Base-by-base conservation (phyloP, 2,888 invertebrate species). In the Lomographa bimaculata region DNA sequence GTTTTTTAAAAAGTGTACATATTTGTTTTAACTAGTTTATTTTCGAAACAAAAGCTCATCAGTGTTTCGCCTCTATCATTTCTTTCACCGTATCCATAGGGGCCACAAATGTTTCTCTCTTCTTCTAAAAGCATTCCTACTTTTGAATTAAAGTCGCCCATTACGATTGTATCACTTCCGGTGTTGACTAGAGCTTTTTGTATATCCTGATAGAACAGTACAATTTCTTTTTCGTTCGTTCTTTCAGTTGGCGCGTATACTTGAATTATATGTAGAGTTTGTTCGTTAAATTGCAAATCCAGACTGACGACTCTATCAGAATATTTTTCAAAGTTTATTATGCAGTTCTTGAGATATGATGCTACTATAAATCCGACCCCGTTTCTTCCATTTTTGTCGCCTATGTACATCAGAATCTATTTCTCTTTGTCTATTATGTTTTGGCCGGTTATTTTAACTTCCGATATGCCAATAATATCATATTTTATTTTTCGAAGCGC, bases 161-260 rank as follows among this genome's bases (percentile, higher is more conserved):
- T 14, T 14, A 26, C 5, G 0, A 26, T 5, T 4, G 7, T 4
- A 3, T 26, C 7, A 5, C 12, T 7, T 4, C 25, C 25, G 3
- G 25, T 14, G 1, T 12, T 5, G 2, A 7, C 5, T 5, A 14
- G 7, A 16, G 25, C 7, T 7, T 14, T 14, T 7, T 26, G 17
- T 27, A 27, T 5, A 27, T 14, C 2, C 1, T 7, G 12, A 8
- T 27, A 27, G 14, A 27, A 27, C 2, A 1, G 5, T 1, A 8
- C 8, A 2, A 17, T 9, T 6, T 27, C 27, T 7, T 1, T 9
- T 2, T 27, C 17, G 1, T 8, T 27, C 5, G 16, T 8, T 7
- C 17, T 27, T 16, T 27, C 27, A 2, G 27, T 17, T 1, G 27
- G 17, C 1, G 27, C 26, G 6, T 26, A 26, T 5, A 26, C 26